Evolutionary conservation across 2,113 vertebrate genomes (phyloP), one percentile per base, ranked within the genome.

Genomic region (Hypomesus transpacificus): DNA sequence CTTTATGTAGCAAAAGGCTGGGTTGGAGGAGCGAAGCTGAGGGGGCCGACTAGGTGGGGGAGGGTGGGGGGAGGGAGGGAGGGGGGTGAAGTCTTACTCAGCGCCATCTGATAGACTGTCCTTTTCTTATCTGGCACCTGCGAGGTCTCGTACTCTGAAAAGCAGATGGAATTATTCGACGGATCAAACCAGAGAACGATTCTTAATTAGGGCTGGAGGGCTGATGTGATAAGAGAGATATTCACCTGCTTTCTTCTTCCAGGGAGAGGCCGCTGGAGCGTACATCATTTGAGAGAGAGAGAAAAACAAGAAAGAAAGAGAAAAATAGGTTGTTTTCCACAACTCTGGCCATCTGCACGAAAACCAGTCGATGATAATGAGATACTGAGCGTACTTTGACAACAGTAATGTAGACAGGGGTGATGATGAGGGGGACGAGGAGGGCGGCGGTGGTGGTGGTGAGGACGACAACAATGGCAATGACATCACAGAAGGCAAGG

Each of bases 81-180:
- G 39, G 39, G 39, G 39, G 20, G 1, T 2, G 3, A 26, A 3
- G 13, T 82, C 92, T 94, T 94, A 96, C 95, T 96, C 80, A 96
- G 87, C 46, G 95, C 95, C 95, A 96, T 96, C 88, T 96, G 95
- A 87, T 96, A 96, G 77, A 96, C 95, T 1, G 94, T 96, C 82
- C 94, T 91, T 87, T 96, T 96, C 88, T 96, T 96, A 87, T 96
- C 95, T 68, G 95, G 90, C 80, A 89, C 90, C 79, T 94, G 93
- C 22, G 93, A 87, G 53, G 93, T 90, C 66, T 96, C 95, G 1
- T 93, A 95, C 58, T 96, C 95, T 96, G 88, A 82, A 87, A 83
- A 77, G 74, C 83, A 39, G 68, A 62, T 70, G 68, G 24, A 56
- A 9, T 57, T 64, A 46, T 46, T 68, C 53, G 11, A 20, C 24